Evolutionary conservation across 1,140 invertebrate genomes (phyloP).

Genomic region (Euglossa dilemma): DNA sequence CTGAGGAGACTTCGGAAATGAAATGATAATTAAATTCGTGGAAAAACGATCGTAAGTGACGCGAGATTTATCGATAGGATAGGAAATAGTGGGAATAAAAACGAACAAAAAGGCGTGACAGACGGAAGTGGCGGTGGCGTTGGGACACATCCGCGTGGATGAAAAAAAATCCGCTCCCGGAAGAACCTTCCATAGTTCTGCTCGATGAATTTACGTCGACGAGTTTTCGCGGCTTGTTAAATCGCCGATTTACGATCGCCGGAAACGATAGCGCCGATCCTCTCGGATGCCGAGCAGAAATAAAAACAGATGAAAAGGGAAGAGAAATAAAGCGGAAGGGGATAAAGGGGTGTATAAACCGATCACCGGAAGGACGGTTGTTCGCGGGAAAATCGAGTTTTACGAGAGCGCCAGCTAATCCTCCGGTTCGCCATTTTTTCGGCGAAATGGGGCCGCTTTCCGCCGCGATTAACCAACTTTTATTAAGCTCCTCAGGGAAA

Average conservation of each 20-base stretch:
- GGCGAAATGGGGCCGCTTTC: not conserved
- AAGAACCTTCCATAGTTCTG: not conserved
- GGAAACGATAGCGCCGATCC: not conserved
- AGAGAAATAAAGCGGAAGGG: not conserved
- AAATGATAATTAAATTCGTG: no score
- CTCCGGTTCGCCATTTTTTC: not conserved
- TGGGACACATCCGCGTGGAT: constrained; percentile 4
- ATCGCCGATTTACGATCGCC: constrained; percentile 1
- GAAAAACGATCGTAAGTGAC: not conserved
- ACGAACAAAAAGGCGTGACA: not conserved
- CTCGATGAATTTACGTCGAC: constrained; percentile 7
- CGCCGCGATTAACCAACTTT: not conserved
- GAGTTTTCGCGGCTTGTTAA: not conserved
- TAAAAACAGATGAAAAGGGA: not conserved
- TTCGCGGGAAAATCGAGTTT: constrained; percentile 10
- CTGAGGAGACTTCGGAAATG: no score
- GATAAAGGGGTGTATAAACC: not conserved
- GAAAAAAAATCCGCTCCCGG: not conserved
- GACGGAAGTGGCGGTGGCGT: not conserved
- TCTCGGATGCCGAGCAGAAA: not conserved
- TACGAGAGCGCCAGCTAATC: constrained; percentile 7
- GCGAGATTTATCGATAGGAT: not conserved
- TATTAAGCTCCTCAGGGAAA: not conserved
- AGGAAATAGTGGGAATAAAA: fast-evolving
- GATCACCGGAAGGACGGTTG: not conserved